Base-by-base conservation (phyloP, 2,888 invertebrate species). In the Bombyx huttoni region DNA sequence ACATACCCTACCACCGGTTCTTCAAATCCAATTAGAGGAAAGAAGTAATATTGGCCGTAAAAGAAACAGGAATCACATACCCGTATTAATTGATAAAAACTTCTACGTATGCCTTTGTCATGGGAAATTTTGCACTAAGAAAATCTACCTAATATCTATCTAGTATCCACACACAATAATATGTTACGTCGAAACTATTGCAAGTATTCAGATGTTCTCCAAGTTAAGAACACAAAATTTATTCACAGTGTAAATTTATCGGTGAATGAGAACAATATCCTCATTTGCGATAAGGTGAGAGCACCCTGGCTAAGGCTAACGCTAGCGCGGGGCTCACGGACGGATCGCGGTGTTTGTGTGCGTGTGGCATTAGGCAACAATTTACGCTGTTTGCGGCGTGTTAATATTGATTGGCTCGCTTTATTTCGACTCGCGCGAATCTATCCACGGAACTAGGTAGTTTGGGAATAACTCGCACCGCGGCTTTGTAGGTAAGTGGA, bases 371-470 rank as follows among this genome's bases (percentile, higher is more conserved):
- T 87, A 87, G 87, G 87, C 87, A 87, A 88, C 87, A 86, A 87
- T 88, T 88, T 87, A 87, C 88, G 86, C 86, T 87, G 88, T 87
- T 88, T 87, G 88, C 79, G 87, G 88, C 80, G 87, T 88, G 87
- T 88, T 87, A 85, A 87, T 88, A 88, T 88, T 88, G 88, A 88
- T 88, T 87, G 86, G 87, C 84, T 83, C 82, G 86, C 86, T 87
- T 86, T 88, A 88, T 87, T 88, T 85, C 81, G 82, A 82, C 85
- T 82, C 78, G 78, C 77, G 80, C 78, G 78, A 81, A 81, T 84
- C 81, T 81, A 84, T 83, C 75, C 74, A 71, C 76, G 70, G 75
- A 80, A 81, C 78, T 78, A 68, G 63, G 66, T 60, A 73, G 67
- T 69, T 71, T 69, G 57, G 47, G 49, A 47, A 47, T 46, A 33